These are phyloP conservation scores for Rhegmatorhina hoffmannsi DNA, from an alignment of 2,113 vertebrate species.

Conservation along the genomic window DNA sequence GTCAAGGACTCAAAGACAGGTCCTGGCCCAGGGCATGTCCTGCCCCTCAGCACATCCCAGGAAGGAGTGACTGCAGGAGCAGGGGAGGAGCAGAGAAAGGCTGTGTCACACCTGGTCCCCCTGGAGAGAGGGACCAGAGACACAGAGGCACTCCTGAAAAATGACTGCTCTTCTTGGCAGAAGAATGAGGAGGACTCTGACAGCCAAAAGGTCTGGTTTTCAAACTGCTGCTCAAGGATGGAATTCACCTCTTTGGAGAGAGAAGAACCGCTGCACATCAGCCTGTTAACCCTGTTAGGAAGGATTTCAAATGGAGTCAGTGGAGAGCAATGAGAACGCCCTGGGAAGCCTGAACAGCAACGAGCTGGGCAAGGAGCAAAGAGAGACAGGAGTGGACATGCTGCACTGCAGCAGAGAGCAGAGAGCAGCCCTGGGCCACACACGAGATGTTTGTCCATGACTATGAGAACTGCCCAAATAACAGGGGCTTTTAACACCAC, in stretches of 20 bases:
- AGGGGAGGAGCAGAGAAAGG: not conserved
- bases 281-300: not conserved
- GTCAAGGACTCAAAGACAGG: not conserved
- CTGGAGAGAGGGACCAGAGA: not conserved
- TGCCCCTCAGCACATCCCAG: not conserved
- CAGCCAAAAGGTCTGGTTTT: not conserved
- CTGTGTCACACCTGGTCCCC: not conserved
- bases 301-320: not conserved
- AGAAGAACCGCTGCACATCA: not conserved
- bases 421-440: not conserved
- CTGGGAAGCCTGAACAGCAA: not conserved
- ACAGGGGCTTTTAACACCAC: not conserved
- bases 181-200: not conserved
- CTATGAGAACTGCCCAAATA: not conserved
- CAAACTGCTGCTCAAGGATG: not conserved
- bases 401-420: not conserved
- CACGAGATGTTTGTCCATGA: rapidly evolving
- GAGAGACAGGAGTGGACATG: too few relatives aligned
- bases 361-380: not conserved
- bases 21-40: not conserved
- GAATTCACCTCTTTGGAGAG: not conserved
- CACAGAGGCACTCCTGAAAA: not conserved
- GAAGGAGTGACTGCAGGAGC: not conserved
- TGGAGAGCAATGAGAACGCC: not conserved
- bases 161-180: not conserved